These are phyloP conservation scores for Microhierax caerulescens DNA, from an alignment of 2,797 vertebrate species.

Conservation along the genomic window DNA sequence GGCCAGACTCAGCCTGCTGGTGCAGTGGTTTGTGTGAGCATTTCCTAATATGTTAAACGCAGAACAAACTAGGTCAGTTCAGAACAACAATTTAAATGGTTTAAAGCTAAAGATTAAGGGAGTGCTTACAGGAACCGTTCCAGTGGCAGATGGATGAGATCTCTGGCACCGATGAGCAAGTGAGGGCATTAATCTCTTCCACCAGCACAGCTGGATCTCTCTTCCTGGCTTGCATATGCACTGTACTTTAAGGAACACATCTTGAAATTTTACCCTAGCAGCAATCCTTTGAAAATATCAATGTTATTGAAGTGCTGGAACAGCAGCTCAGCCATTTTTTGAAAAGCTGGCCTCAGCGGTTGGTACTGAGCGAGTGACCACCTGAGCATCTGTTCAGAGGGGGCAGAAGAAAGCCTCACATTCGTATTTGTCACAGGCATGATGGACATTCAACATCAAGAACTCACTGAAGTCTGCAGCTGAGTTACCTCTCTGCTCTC, in stretches of 20 bases:
- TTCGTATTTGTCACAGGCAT: background rate
- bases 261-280: background rate
- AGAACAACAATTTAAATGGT: slow-evolving; percentile 48
- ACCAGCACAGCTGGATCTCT: slow-evolving; percentile 28
- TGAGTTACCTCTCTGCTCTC: background rate
- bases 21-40: background rate
- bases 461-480: background rate
- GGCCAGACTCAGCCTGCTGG: background rate
- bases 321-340: background rate
- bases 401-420: background rate
- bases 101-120: slow-evolving; percentile 52
- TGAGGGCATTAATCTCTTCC: background rate
- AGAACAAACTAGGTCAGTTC: slow-evolving; percentile 31
- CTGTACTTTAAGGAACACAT: background rate
- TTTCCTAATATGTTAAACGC: background rate
- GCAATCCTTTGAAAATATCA: background rate
- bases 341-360: background rate
- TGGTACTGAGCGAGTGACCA: background rate
- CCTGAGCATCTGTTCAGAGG: background rate
- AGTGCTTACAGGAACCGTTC: slow-evolving; percentile 14
- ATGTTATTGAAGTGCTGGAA: background rate
- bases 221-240: background rate
- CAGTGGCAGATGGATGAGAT: slow-evolving; percentile 21
- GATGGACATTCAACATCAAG: background rate
- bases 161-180: slow-evolving; percentile 3